Conservation (phyloP, 2,113 vertebrate genomes). For the Proteles cristata region DNA sequence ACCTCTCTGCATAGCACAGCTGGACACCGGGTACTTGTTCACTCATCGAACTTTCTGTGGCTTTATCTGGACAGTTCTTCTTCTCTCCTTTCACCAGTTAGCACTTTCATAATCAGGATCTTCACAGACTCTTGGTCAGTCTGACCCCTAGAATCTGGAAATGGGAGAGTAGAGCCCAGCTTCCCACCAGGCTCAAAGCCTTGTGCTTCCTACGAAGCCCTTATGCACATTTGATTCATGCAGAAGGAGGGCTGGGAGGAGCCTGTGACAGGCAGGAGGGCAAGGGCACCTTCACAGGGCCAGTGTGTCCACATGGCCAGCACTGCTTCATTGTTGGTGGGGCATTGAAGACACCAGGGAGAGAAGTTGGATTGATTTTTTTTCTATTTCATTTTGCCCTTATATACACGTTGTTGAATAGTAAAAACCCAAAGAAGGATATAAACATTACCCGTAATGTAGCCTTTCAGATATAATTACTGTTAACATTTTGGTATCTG, state of each 20-base stretch:
- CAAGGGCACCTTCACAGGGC: not conserved
- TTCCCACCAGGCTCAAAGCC: not conserved
- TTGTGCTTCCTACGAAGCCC: not conserved
- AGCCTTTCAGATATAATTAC: not conserved
- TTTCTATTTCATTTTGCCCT: not conserved
- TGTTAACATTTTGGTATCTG: not conserved
- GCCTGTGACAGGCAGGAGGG: not conserved
- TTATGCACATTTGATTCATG: not conserved
- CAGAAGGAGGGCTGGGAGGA: not conserved
- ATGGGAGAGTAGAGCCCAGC: not conserved
- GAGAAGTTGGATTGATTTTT: not conserved
- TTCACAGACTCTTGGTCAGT: not conserved
- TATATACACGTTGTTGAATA: not conserved
- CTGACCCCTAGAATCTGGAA: not conserved
- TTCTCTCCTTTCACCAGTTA: not conserved
- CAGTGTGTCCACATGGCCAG: not conserved
- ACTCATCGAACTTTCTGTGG: constrained; percentile 46
- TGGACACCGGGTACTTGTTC: constrained; percentile 95
- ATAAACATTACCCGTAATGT: not conserved
- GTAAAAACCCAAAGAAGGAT: constrained; percentile 39
- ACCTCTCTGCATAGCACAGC: constrained; percentile 97
- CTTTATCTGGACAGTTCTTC: constrained; percentile 35
- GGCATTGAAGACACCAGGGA: not conserved
- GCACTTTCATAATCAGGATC: not conserved
- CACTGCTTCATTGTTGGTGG: not conserved